Percentiles rank a stretch among this genome's conserved stretches.
Conservation (phyloP, 2,797 vertebrate species). For the Pteronotus mesoamericanus region DNA sequence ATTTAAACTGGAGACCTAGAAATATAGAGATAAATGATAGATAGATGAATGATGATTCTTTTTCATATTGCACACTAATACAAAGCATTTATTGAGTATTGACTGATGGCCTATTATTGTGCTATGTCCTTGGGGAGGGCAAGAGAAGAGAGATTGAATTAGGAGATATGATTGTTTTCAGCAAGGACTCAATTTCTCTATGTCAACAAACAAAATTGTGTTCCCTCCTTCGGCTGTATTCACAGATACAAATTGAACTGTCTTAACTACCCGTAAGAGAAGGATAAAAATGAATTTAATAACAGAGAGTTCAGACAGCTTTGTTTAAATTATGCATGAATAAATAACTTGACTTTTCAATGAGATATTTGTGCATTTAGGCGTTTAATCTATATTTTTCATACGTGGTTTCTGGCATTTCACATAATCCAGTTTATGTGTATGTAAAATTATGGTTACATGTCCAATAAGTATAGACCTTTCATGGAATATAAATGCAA, state of each 20-base stretch:
- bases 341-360: background rate
- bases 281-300: conserved; percentile 5
- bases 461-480: background rate
- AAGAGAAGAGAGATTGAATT: background rate
- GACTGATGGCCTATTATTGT: background rate
- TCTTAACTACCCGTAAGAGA: background rate
- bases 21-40: background rate
- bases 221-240: background rate
- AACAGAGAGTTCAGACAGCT: background rate
- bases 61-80: background rate
- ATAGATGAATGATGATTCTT: background rate
- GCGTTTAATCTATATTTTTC: background rate
- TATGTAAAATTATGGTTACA: background rate
- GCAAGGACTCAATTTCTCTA: background rate
- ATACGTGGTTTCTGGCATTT: background rate
- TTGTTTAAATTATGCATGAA: background rate
- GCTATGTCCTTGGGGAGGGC: background rate
- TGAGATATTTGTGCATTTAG: background rate
- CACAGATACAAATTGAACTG: background rate
- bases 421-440: background rate
- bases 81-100: background rate
- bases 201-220: background rate
- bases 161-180: background rate
- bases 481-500: background rate
- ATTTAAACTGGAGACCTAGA: background rate